Evolutionary conservation across 2,113 vertebrate species (phyloP).

Genomic region (Hoplias malabaricus): DNA sequence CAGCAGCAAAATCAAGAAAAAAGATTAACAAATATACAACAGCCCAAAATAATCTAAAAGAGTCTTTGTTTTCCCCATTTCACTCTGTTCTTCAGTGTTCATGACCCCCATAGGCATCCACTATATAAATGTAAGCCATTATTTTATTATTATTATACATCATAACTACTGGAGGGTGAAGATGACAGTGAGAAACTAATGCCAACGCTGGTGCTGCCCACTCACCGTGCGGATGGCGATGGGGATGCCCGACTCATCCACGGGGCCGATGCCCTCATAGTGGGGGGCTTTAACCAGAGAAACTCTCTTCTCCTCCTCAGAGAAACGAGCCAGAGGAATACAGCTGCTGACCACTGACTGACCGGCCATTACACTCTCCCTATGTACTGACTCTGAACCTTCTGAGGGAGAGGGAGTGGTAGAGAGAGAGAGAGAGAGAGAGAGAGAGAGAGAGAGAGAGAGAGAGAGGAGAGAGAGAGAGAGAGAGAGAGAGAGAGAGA

Average conservation of each 20-base stretch:
- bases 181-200: no score
- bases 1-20: constrained; percentile 17
- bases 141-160: no score
- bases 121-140: no score
- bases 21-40: background rate
- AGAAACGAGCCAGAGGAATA: constrained; percentile 88
- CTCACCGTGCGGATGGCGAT: constrained; percentile 89
- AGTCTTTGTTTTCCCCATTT: no score
- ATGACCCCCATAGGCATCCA: no score
- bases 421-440: background rate
- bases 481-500: background rate
- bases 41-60: background rate
- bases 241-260: constrained; percentile 87
- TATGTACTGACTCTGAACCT: constrained; percentile 69
- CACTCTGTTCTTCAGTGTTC: no score
- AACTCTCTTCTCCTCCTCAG: constrained; percentile 91
- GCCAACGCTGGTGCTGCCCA: constrained; percentile 2
- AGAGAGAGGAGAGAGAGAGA: background rate
- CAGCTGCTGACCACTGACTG: constrained; percentile 74
- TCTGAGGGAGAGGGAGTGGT: constrained; percentile 51
- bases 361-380: constrained; percentile 80
- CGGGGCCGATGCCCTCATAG: constrained; percentile 85
- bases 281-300: constrained; percentile 82
- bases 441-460: background rate
- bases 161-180: no score